These are phyloP conservation scores for Aphidius gifuensis DNA, from an alignment of 1,140 invertebrate species.

Conservation along the genomic window DNA sequence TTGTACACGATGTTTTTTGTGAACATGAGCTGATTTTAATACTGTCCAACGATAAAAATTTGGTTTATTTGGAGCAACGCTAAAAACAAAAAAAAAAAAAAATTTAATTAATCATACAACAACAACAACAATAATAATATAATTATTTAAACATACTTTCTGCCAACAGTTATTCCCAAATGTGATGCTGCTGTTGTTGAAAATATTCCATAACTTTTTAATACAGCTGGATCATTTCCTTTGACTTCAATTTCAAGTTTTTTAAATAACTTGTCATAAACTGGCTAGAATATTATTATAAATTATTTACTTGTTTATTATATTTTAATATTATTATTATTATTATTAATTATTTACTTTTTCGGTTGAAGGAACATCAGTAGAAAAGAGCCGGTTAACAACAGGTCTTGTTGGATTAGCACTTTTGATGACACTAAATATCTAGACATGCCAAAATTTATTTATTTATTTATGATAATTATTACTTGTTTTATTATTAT, in stretches of 20 bases:
- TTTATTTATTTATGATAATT: too few species aligned
- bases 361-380: too few species aligned
- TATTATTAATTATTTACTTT: too few species aligned
- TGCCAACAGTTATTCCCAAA: conserved; percentile 72
- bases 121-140: conserved; percentile 3
- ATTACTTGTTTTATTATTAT: too few species aligned
- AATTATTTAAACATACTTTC: conserved; percentile 60
- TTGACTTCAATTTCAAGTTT: conserved; percentile 82
- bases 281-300: conserved; percentile 22
- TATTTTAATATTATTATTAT: too few species aligned
- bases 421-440: too few species aligned
- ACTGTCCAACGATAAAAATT: conserved; percentile 74
- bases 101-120: background rate
- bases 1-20: conserved; percentile 93
- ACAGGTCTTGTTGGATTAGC: too few species aligned
- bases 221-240: conserved; percentile 80
- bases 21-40: conserved; percentile 84
- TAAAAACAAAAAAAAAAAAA: conserved; percentile 46
- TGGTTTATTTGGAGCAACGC: conserved; percentile 69
- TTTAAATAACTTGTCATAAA: conserved; percentile 76
- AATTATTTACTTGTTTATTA: too few species aligned
- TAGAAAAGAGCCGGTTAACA: too few species aligned
- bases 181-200: conserved; percentile 73
- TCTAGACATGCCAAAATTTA: too few species aligned
- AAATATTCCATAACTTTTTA: conserved; percentile 87